Evolutionary conservation across 2,888 invertebrate genomes (phyloP), one percentile per base, ranked within the genome.

Genomic region (Drepana falcataria): DNA sequence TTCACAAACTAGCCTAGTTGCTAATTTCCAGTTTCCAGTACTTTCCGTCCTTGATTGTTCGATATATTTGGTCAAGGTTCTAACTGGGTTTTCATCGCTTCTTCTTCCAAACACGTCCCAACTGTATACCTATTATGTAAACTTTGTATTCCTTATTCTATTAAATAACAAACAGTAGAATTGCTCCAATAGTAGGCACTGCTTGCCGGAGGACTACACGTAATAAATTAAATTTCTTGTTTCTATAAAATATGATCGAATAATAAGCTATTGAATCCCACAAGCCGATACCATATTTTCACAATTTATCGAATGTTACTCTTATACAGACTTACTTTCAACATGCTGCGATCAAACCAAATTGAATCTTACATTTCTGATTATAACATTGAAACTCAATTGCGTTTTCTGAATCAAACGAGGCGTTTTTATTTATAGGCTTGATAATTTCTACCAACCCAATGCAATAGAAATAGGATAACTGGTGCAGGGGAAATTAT

Each of bases 351-450:
- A 34, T 2, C 51, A 51, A 33, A 51, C 41, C 3, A 49, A 49
- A 40, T 49, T 51, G 51, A 7, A 51, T 21, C 51, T 41, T 41
- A 51, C 51, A 34, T 5, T 7, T 6, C 40, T 9, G 0, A 40
- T 34, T 51, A 6, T 44, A 51, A 34, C 21, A 34, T 40, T 33
- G 6, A 51, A 51, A 51, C 2, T 33, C 51, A 40, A 51, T 35
- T 9, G 9, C 7, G 37, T 33, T 33, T 51, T 49, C 33, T 40
- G 21, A 40, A 51, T 51, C 33, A 41, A 51, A 51, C 51, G 40
- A 51, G 51, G 40, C 51, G 40, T 51, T 54, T 51, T 51, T 55
- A 53, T 53, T 56, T 53, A 56, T 52, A 40, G 40, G 5, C 49
- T 47, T 49, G 52, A 56, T 54, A 54, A 54, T 54, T 54, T 51